These are phyloP conservation scores for Stegodyphus dumicola DNA, from an alignment of 1,140 invertebrate genomes.

Conservation along the genomic window DNA sequence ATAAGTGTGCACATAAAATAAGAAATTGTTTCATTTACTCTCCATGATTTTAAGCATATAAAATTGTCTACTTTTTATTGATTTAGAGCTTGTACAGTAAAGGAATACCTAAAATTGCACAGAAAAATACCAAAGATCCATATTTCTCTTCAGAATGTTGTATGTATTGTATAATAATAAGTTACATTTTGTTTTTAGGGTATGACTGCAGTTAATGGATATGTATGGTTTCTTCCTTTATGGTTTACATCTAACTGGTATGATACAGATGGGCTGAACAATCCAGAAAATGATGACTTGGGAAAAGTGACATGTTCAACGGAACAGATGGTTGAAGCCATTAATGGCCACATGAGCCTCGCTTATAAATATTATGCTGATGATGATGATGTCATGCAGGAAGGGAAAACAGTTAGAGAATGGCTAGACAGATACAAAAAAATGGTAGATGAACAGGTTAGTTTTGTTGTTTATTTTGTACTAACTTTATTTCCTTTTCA, in stretches of 20 bases:
- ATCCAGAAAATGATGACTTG: constrained; percentile 68
- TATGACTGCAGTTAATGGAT: constrained; percentile 77
- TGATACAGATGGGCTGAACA: constrained; percentile 74
- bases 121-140: background rate
- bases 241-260: constrained; percentile 79
- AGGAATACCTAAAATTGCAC: too few relatives aligned
- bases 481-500: too few relatives aligned
- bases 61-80: too few relatives aligned
- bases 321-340: constrained; percentile 76
- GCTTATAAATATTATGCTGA: constrained; percentile 77
- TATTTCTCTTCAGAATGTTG: background rate
- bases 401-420: constrained; percentile 69
- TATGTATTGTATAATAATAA: background rate
- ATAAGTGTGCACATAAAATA: too few relatives aligned
- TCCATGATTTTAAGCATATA: too few relatives aligned
- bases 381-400: constrained; percentile 75
- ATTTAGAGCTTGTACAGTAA: too few relatives aligned
- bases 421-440: constrained; percentile 64
- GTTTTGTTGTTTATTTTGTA: background rate
- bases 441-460: constrained; percentile 20
- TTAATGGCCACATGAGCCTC: constrained; percentile 81
- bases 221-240: constrained; percentile 84
- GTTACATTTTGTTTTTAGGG: constrained; percentile 63
- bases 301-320: constrained; percentile 74
- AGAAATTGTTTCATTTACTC: too few relatives aligned